These are phyloP conservation scores for Leucophora obtusa DNA, from an alignment of 2,888 invertebrate species.

Conservation along the genomic window DNA sequence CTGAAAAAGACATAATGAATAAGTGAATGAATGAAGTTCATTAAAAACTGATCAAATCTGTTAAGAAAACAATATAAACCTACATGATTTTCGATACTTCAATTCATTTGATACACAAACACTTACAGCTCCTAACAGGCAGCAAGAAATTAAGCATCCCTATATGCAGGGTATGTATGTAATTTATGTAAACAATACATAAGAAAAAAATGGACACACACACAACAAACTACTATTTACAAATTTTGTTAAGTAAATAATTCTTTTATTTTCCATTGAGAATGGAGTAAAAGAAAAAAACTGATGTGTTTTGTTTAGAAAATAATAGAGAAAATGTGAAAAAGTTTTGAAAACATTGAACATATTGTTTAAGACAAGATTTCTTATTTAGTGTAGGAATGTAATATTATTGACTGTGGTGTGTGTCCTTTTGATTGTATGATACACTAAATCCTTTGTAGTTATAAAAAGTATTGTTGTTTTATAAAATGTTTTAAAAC, in stretches of 20 bases:
- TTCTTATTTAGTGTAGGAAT: background rate
- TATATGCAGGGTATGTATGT: constrained; percentile 7
- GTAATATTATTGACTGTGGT: constrained; percentile 24
- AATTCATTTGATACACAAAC: constrained; percentile 12
- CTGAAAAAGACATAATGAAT: constrained; percentile 43
- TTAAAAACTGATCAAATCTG: constrained; percentile 77
- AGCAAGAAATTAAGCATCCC: background rate
- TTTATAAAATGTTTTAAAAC: constrained; percentile 37
- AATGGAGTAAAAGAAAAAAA: background rate
- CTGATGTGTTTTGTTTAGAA: background rate
- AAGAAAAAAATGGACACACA: constrained; percentile 4
- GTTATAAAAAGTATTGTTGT: constrained; percentile 26
- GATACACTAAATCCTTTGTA: constrained; percentile 23
- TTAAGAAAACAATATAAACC: constrained; percentile 64
- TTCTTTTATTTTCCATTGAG: constrained; percentile 21
- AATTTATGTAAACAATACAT: constrained; percentile 20
- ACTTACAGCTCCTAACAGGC: constrained; percentile 3
- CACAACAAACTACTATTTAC: background rate
- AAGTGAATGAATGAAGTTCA: constrained; percentile 77
- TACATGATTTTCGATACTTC: constrained; percentile 59
- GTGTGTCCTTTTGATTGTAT: constrained; percentile 33
- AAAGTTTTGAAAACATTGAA: constrained; percentile 26
- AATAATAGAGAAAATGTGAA: background rate
- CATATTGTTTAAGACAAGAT: background rate
- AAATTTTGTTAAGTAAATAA: constrained; percentile 39